phyloP scores from a whole-genome alignment of 2,888 invertebrate species.

The Matsumyia berberina region DNA sequence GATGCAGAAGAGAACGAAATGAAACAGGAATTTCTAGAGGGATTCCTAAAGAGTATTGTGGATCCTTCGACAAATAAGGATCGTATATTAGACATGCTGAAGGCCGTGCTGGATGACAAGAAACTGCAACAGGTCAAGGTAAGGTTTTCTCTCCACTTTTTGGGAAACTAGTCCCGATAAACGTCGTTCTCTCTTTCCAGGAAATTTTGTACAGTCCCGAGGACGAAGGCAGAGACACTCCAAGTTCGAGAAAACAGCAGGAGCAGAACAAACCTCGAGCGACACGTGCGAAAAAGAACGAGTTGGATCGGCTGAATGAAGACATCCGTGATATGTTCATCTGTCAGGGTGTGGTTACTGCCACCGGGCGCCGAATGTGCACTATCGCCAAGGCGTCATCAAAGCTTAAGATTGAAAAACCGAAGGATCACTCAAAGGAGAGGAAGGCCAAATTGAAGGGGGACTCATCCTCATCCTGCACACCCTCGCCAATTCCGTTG shows the following conservation, averaged over 20 bases:
- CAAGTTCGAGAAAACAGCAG: constrained; percentile 76
- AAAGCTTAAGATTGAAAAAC: constrained; percentile 2
- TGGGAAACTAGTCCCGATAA: neutral
- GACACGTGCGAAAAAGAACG: constrained; percentile 81
- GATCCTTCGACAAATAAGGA: constrained; percentile 78
- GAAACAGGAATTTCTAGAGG: constrained; percentile 78
- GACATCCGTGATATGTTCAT: constrained; percentile 89
- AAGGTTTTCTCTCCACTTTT: neutral
- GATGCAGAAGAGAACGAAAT: constrained; percentile 76
- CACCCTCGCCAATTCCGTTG: constrained; percentile 8
- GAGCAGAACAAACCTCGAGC: constrained; percentile 76
- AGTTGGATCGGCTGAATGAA: constrained; percentile 87
- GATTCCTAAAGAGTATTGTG: constrained; percentile 78
- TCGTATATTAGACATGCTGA: constrained; percentile 78
- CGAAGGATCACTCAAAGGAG: constrained; percentile 40
- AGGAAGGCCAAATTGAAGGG: constrained; percentile 4
- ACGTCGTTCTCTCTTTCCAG: constrained; percentile 16
- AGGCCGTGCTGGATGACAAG: constrained; percentile 79
- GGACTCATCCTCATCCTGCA: neutral
- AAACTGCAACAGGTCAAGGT: constrained; percentile 79
- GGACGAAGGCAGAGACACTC: constrained; percentile 7
- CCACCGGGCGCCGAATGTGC: constrained; percentile 87
- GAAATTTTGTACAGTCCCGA: constrained; percentile 59
- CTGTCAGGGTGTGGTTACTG: constrained; percentile 86
- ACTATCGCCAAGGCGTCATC: constrained; percentile 81